Evolutionary conservation across 2,113 vertebrate genomes (phyloP), one percentile per base, ranked within the genome.

Genomic region (Platycercus adscitus): DNA sequence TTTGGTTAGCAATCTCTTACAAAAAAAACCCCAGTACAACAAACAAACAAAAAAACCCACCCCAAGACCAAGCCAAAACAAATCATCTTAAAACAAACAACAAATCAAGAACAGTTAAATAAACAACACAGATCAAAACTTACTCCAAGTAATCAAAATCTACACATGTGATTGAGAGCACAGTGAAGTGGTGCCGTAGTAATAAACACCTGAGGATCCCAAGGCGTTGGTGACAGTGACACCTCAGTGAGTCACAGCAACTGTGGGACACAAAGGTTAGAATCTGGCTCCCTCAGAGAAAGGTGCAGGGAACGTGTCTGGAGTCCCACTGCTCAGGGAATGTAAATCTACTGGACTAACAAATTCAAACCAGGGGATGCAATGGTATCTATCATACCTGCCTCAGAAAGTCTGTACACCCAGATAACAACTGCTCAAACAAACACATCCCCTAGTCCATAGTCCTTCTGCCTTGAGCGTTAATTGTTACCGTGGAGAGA

Each of bases 351-450:
- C 35, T 49, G 33, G 41, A 87, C 13, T 81, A 56, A 41, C 31
- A 69, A 28, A 88, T n/a, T 81, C 46, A 63, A 12, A 76, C 29
- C 31, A 44, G 33, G 26, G 49, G 47, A 24, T 60, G 21, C n/a
- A 65, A 13, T 0, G 25, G 24, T 23, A 29, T 9, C 3, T 23
- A 29, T 9, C 3, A 13, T 43, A 31, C 11, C 18, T 65, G 68
- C 44, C 53, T 52, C 6, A 15, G 33, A 53, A 80, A 75, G 20
- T 23, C 37, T 39, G 0, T 4, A 10, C 0, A 4, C 33, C 11
- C 64, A 66, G 60, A 23, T 1, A 84, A 24, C 60, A 49, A 35
- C 39, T 19, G 56, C 56, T 58, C 33, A 41, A 70, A 28, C 47
- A 69, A 61, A 56, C n/a, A 61, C n/a, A 52, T 17, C 4, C 46